A percentile compares a stretch with the other conserved stretches of the same genome.
phyloP scores from a whole-genome alignment of 2,113 vertebrate species.

The Cromileptes altivelis region DNA sequence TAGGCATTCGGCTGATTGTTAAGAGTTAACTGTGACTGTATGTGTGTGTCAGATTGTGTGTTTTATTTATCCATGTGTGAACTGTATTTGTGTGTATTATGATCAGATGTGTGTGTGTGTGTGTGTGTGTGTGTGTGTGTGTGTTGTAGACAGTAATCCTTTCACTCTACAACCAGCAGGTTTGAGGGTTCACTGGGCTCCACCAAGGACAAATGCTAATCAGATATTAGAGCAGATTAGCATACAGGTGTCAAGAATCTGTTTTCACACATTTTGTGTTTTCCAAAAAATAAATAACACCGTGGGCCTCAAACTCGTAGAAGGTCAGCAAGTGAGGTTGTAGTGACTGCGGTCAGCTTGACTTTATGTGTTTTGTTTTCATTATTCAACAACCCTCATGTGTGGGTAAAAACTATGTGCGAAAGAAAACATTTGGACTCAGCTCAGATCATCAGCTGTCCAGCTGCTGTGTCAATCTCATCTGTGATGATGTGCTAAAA shows the following conservation, averaged over 20 bases:
- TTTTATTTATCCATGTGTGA: neutral
- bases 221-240: conserved; percentile 30
- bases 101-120: neutral
- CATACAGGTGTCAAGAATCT: neutral
- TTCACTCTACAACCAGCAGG: conserved; percentile 20
- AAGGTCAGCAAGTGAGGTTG: neutral
- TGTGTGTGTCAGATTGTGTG: neutral
- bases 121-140: conserved; percentile 7
- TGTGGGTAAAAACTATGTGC: too few relatives aligned
- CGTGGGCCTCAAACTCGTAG: neutral
- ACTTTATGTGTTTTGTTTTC: neutral
- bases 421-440: too few relatives aligned
- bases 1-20: too few relatives aligned
- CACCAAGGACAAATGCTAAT: conserved; percentile 46
- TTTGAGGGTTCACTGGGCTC: conserved; percentile 28
- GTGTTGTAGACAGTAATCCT: conserved; percentile 5
- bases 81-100: neutral
- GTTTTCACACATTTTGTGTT: conserved; percentile 4
- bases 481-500: too few relatives aligned
- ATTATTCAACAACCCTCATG: neutral
- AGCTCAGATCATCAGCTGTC: too few relatives aligned
- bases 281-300: neutral
- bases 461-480: too few relatives aligned
- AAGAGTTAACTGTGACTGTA: too few relatives aligned
- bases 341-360: neutral